These are phyloP conservation scores for Panzeria rudis DNA, from an alignment of 2,888 invertebrate species.

Conservation along the genomic window DNA sequence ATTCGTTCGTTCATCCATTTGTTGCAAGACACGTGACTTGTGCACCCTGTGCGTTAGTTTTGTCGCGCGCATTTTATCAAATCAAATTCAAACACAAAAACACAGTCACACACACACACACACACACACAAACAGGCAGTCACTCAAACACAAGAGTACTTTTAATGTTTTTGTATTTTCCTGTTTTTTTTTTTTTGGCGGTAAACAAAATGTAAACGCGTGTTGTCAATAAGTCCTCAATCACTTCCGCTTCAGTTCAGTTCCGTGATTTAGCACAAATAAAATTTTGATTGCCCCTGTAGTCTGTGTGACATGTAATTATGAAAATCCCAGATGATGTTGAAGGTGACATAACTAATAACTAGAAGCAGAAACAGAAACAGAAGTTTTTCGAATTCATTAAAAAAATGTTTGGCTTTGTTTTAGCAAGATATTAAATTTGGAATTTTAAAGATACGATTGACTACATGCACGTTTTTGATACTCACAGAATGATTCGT, in stretches of 20 bases:
- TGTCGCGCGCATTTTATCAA: conserved; percentile 67
- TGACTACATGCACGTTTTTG: too few species aligned
- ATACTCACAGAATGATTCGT: too few species aligned
- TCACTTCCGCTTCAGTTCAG: conserved; percentile 82
- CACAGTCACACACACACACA: neutral
- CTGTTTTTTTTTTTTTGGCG: conserved; percentile 58
- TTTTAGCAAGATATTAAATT: neutral
- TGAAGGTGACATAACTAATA: neutral
- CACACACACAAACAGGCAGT: conserved; percentile 14
- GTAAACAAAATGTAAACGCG: conserved; percentile 76
- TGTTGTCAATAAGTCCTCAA: conserved; percentile 82
- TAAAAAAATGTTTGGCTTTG: neutral
- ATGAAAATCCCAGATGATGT: conserved; percentile 75
- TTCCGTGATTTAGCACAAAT: conserved; percentile 81
- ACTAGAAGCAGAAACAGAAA: neutral
- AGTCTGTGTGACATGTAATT: conserved; percentile 78
- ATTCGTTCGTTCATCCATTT: conserved; percentile 24
- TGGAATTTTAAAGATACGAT: too few species aligned
- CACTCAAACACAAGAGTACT: neutral
- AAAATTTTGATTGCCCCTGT: conserved; percentile 81
- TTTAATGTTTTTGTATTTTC: conserved; percentile 43
- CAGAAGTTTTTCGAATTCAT: conserved; percentile 1
- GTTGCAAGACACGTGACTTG: conserved; percentile 64
- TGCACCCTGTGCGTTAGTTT: conserved; percentile 69
- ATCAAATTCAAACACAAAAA: conserved; percentile 60